Evolutionary conservation across 1,140 invertebrate species (phyloP), one percentile per base, ranked within the genome.

Genomic region (Rhyacophila brunnea): DNA sequence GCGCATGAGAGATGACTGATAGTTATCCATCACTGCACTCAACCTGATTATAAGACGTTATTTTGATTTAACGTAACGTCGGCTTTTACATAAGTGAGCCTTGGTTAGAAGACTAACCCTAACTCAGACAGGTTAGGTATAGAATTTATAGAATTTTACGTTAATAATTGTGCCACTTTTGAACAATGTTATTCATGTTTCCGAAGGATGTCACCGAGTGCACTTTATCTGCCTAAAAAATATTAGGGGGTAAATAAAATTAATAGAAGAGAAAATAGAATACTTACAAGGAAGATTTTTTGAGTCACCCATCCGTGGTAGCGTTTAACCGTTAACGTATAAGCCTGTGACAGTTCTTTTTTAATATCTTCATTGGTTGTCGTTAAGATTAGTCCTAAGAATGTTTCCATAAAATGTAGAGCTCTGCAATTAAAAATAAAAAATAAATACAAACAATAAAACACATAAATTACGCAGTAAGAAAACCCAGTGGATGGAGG

Each of bases 301-400:
- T 85, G 82, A 9, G 82, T 80, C 67, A 87, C 74, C 85, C 85
- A 88, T 47, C 80, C 83, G 64, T 89, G 86, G 69, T 85, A 85
- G 32, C 75, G 77, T 68, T 85, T 82, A 35, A 89, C 70, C 52
- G 83, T 80, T 52, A 82, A 78, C 63, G 82, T 77, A 70, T 89
- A 89, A 14, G 86, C 81, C 44, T 76, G 71, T 62, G 77, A 80
- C 18, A 87, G 70, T 62, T 81, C 78, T 14, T 77, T 75, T 40
- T 76, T 74, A 58, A 87, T 74, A 54, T 78, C 70, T 45, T 70
- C 71, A 18, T 73, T 63, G 52, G 79, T 73, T 23, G 66, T 64
- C 64, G 83, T 75, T 6, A 83, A 67, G 19, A 87, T 63, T 35
- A 87, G 77, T 59, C 80, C 69, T 59, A 88, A 82, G 60, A 83